A percentile compares a stretch with the other conserved stretches of the same genome.
Evolutionary conservation across 2,113 vertebrate genomes (phyloP).

Genomic region (Centropus unirufus): DNA sequence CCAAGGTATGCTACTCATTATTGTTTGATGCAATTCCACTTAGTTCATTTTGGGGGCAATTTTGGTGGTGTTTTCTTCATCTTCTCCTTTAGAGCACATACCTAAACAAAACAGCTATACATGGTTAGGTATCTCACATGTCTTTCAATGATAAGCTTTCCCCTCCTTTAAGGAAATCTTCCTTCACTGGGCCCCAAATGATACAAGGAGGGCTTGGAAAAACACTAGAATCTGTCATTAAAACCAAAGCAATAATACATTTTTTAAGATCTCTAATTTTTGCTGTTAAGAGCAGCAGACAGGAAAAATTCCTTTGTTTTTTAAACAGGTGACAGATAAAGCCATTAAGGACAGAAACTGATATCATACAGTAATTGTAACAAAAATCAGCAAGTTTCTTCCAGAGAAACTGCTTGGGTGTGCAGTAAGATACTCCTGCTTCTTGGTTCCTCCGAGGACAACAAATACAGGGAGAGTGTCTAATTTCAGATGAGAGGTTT

Average conservation of each 20-base stretch:
- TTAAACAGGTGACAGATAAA: neutral
- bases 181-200: neutral
- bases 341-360: neutral
- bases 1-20: neutral
- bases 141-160: neutral
- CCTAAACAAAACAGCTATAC: neutral
- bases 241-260: neutral
- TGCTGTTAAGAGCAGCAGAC: neutral
- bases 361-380: neutral
- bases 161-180: neutral
- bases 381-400: neutral
- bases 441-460: neutral
- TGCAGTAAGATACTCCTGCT: neutral
- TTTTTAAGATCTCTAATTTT: neutral
- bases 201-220: neutral
- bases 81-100: neutral
- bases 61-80: neutral
- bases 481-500: neutral
- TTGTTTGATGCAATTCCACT: neutral
- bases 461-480: neutral
- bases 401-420: neutral
- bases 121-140: neutral
- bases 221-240: neutral
- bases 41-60: neutral
- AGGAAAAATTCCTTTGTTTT: neutral